phyloP scores from a whole-genome alignment of 2,888 invertebrate genomes.

The Sympetrum striolatum region DNA sequence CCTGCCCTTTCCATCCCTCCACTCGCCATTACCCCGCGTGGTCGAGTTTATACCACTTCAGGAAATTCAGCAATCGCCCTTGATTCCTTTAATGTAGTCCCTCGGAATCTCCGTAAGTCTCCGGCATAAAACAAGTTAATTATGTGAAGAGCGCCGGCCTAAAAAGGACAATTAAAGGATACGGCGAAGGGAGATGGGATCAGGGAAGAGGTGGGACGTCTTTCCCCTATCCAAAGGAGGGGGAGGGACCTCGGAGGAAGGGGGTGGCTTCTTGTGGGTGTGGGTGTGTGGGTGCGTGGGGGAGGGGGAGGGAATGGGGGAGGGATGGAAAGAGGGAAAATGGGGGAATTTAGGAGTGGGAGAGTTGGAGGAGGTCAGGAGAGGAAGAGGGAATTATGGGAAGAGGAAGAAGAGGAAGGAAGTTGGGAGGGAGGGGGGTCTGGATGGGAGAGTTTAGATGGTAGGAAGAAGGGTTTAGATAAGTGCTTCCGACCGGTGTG shows the following conservation, averaged over 20 bases:
- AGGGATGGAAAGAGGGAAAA: not conserved
- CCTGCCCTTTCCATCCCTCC: not conserved
- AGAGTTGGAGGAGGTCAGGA: no score
- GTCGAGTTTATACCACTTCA: constrained; percentile 46
- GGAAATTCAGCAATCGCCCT: constrained; percentile 46
- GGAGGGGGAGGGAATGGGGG: not conserved
- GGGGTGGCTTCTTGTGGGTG: not conserved
- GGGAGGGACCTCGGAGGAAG: not conserved
- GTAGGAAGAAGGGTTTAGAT: no score
- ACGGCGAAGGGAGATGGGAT: constrained; percentile 7
- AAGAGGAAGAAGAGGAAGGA: no score
- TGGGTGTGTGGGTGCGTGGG: not conserved
- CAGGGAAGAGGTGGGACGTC: not conserved
- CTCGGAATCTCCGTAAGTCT: constrained; percentile 46
- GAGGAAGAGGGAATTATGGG: not conserved
- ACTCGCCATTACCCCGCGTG: constrained; percentile 30
- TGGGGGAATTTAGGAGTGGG: no score
- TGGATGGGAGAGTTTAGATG: not conserved
- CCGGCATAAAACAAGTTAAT: constrained; percentile 46
- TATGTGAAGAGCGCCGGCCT: constrained; percentile 46
- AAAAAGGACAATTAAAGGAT: constrained; percentile 46
- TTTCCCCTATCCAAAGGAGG: no score
- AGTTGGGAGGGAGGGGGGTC: not conserved
- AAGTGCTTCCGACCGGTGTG: no score
- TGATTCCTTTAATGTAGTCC: constrained; percentile 47